Evolutionary conservation across 2,113 vertebrate genomes (phyloP).

Genomic region (Megalops atlanticus): DNA sequence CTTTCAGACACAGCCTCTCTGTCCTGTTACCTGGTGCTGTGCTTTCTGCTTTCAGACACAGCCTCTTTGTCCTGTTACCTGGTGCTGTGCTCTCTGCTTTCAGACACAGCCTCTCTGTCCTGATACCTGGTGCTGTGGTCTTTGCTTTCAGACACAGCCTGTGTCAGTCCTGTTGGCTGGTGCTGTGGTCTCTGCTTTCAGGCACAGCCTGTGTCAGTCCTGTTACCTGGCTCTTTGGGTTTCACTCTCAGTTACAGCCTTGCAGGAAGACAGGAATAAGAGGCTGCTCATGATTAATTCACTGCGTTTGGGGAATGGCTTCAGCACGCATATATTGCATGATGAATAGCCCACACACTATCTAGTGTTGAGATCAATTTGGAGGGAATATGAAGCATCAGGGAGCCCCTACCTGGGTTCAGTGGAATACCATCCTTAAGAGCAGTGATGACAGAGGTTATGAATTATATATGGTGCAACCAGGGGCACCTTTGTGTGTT

Average conservation of each 20-base stretch:
- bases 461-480: not conserved
- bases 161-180: not conserved
- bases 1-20: too few species aligned
- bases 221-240: not conserved
- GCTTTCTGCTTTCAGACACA: too few species aligned
- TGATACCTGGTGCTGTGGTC: not conserved
- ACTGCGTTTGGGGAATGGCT: not conserved
- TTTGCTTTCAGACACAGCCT: not conserved
- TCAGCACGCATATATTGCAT: not conserved
- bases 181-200: not conserved
- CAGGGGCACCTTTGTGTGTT: not conserved
- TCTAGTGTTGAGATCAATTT: not conserved
- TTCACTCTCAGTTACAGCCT: not conserved
- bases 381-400: not conserved
- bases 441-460: not conserved
- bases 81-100: too few species aligned
- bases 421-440: not conserved
- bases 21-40: too few species aligned
- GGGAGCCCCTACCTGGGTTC: not conserved
- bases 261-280: not conserved
- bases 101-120: not conserved
- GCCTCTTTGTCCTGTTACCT: too few species aligned
- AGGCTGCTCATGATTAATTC: slow-evolving; percentile 8
- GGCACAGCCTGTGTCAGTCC: not conserved
- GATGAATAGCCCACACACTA: not conserved